Conservation (phyloP, 2,113 vertebrate genomes). For the Cynoglossus semilaevis region DNA sequence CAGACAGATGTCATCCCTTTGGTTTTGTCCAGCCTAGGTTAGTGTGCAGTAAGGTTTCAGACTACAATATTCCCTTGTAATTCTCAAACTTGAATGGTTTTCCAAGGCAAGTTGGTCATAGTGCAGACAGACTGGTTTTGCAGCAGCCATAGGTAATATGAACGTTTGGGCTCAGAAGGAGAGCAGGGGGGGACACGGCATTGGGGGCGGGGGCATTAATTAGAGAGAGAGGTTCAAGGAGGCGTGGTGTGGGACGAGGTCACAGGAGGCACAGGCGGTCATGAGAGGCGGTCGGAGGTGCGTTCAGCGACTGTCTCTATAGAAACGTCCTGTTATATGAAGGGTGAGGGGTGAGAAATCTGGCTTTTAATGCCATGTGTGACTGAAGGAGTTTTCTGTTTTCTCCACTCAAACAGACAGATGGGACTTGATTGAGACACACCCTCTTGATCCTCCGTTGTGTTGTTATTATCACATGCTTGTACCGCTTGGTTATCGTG, state of each 20-base stretch:
- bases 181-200: constrained; percentile 9
- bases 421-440: constrained; percentile 44
- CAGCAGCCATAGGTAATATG: constrained; percentile 13
- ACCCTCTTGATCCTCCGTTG: constrained; percentile 29
- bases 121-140: constrained; percentile 12
- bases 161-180: not conserved
- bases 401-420: constrained; percentile 41
- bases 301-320: constrained; percentile 72
- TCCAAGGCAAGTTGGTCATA: constrained; percentile 11
- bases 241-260: constrained; percentile 43
- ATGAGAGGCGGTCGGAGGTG: constrained; percentile 46
- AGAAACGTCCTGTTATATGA: constrained; percentile 69
- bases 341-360: constrained; percentile 68
- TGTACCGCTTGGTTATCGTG: not conserved
- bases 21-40: too few relatives aligned
- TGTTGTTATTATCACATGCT: constrained; percentile 7
- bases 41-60: too few relatives aligned
- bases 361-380: constrained; percentile 30
- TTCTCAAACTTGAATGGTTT: constrained; percentile 3
- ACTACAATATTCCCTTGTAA: too few relatives aligned
- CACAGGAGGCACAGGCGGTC: constrained; percentile 40
- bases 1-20: too few relatives aligned
- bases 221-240: constrained; percentile 29
- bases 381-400: constrained; percentile 20
- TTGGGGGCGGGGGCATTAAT: constrained; percentile 24